These are phyloP conservation scores for Cryptomyrus ogoouensis DNA, from an alignment of 2,113 vertebrate species.

Conservation along the genomic window DNA sequence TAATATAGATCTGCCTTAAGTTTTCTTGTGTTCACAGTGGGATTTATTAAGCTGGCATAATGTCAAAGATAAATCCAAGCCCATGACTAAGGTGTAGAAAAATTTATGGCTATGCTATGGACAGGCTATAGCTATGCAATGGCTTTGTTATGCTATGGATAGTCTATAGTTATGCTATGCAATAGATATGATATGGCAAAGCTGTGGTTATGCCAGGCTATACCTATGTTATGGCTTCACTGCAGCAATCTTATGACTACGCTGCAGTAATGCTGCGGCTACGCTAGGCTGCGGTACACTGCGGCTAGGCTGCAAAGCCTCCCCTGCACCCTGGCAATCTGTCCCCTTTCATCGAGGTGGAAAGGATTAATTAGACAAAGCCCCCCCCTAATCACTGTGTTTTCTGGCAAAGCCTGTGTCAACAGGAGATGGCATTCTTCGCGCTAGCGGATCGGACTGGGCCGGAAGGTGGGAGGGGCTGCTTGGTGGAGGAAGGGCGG, in stretches of 20 bases:
- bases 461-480: slow-evolving; percentile 9
- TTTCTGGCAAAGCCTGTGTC: slow-evolving; percentile 22
- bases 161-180: neutral
- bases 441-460: neutral
- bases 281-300: neutral
- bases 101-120: neutral
- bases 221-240: neutral
- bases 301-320: neutral
- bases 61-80: neutral
- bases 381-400: slow-evolving; percentile 15
- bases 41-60: neutral
- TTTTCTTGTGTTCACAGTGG: too few species aligned
- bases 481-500: neutral
- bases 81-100: neutral
- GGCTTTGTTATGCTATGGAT: neutral
- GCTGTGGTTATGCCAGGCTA: neutral
- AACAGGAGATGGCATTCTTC: slow-evolving; percentile 23
- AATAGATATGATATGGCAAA: neutral
- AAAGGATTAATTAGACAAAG: slow-evolving; percentile 27
- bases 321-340: neutral
- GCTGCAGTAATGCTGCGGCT: neutral
- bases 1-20: too few species aligned
- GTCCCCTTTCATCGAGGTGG: slow-evolving; percentile 6
- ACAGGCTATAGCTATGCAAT: neutral
- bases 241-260: neutral